phyloP scores from a whole-genome alignment of 1,140 invertebrate species.

The Magallana gigas region DNA sequence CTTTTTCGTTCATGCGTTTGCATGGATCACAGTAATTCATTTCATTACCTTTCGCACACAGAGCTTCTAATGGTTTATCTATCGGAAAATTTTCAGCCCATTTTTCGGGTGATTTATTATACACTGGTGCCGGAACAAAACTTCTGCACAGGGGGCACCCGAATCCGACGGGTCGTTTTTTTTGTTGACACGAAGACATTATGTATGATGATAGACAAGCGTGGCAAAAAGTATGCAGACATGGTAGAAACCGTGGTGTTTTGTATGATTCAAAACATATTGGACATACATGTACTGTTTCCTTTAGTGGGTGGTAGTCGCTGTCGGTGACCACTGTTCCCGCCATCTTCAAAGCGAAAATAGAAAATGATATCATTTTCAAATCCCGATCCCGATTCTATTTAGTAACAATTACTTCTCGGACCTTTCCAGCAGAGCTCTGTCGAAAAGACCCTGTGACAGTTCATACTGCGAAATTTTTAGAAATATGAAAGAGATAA shows the following conservation, averaged over 20 bases:
- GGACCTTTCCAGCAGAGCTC: too few relatives aligned
- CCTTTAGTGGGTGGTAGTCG: too few relatives aligned
- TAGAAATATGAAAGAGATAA: too few relatives aligned
- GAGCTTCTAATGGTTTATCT: neutral
- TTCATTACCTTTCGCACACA: neutral
- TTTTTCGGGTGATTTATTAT: neutral
- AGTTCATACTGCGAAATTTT: too few relatives aligned
- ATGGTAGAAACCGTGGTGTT: neutral
- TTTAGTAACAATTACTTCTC: too few relatives aligned
- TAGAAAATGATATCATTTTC: too few relatives aligned
- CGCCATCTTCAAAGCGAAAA: too few relatives aligned
- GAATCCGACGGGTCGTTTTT: neutral
- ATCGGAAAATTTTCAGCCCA: neutral
- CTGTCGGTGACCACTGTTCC: too few relatives aligned
- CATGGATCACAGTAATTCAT: neutral
- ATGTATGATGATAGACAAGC: constrained; percentile 15
- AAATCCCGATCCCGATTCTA: too few relatives aligned
- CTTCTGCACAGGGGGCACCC: neutral
- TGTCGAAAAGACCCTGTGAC: too few relatives aligned
- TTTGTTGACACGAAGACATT: neutral
- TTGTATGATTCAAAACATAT: constrained; percentile 22
- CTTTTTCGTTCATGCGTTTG: neutral
- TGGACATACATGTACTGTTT: neutral
- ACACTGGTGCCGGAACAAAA: constrained; percentile 11
- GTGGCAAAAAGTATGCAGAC: constrained; percentile 19